Evolutionary conservation across 2,797 vertebrate species (phyloP).

Genomic region (Coregonus ussuriensis): DNA sequence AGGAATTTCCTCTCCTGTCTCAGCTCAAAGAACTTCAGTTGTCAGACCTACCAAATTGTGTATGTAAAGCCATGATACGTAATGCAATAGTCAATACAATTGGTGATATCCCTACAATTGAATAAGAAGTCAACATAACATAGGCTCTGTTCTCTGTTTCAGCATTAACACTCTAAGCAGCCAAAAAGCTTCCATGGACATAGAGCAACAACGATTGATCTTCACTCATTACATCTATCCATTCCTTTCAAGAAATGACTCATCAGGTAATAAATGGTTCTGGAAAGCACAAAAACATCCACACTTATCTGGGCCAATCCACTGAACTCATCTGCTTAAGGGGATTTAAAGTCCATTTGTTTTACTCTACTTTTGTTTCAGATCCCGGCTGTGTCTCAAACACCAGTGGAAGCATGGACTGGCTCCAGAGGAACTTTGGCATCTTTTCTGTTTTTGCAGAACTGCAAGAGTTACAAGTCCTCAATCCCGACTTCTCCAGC

Average conservation of each 20-base stretch:
- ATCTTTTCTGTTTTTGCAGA: conserved; percentile 46
- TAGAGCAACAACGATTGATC: conserved; percentile 13
- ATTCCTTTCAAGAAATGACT: conserved; percentile 34
- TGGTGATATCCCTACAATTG: not conserved
- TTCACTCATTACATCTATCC: conserved; percentile 48
- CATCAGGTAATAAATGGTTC: conserved; percentile 44
- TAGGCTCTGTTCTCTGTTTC: not conserved
- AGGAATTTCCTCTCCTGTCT: conserved; percentile 52
- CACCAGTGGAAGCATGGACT: conserved; percentile 21
- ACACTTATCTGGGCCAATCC: not conserved
- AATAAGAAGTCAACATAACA: not conserved
- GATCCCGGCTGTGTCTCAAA: not conserved
- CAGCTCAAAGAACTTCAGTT: conserved; percentile 56
- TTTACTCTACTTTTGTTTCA: not conserved
- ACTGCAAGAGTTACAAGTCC: conserved; percentile 38
- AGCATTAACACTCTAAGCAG: not conserved
- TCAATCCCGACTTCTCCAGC: not conserved
- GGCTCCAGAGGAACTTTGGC: conserved; percentile 57
- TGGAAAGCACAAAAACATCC: not conserved
- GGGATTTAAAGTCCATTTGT: not conserved
- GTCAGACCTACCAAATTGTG: conserved; percentile 50
- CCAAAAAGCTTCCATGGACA: conserved; percentile 33
- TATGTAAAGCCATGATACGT: conserved; percentile 33
- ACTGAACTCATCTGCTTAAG: not conserved
- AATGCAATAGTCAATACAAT: not conserved